Evolutionary conservation across 2,888 invertebrate genomes (phyloP), one percentile per base, ranked within the genome.

Genomic region (Drosophila barbarae): DNA sequence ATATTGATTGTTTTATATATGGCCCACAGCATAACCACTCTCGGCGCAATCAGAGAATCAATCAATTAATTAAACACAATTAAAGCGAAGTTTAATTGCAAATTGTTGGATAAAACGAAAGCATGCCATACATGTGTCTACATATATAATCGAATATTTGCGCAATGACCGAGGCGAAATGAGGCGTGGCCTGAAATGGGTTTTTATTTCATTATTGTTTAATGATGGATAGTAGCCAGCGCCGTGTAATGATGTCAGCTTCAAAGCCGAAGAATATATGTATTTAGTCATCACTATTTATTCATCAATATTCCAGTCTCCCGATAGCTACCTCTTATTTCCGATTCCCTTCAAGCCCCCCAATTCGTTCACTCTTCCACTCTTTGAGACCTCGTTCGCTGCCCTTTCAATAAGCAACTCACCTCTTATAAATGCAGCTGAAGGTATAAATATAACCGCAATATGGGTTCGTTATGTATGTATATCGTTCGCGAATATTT

Each of bases 11-110:
- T 39, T 58, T 41, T 56, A 50, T 44, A 28, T 42, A 50, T 59
- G 44, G 44, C 18, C 23, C 6, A 21, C 9, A 55, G 38, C 57
- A 56, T 39, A 56, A 57, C 46, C 57, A 61, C 61, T 35, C 28
- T 42, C 41, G 23, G 35, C 73, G 35, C 67, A 64, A 78, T 67
- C 61, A 44, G n/a, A 42, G 46, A 70, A 72, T 73, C 84, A 75
- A 79, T 79, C 74, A 81, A 84, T 81, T 77, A 71, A 41, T 55
- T 68, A 71, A 75, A 63, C 66, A 76, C 72, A 70, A 77, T 76
- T 67, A 65, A 73, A 58, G 36, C 60, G 49, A 72, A 52, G 46
- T 72, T 68, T 50, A 69, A 67, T 54, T 60, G 64, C 54, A 50
- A 68, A 50, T 74, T 36, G 53, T 66, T 58, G 55, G 41, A 36